These are phyloP conservation scores for Drosophila athabasca DNA, from an alignment of 1,140 invertebrate genomes.

Conservation along the genomic window DNA sequence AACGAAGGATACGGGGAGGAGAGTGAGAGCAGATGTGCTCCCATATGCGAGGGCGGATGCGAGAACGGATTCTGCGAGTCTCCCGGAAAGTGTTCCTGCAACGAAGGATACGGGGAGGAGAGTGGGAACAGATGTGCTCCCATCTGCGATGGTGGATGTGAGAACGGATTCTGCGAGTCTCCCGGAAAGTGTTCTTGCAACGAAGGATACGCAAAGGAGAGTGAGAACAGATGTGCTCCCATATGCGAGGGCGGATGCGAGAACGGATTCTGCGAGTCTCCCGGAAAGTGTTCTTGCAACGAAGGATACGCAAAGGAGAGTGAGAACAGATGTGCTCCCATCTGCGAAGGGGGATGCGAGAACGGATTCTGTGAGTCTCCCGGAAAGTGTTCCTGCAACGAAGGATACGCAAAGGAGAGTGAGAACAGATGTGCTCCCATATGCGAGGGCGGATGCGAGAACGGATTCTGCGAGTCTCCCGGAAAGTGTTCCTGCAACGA, in stretches of 20 bases:
- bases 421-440: conserved; percentile 15
- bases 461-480: conserved; percentile 24
- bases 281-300: conserved; percentile 17
- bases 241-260: conserved; percentile 12
- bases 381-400: conserved; percentile 22
- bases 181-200: conserved; percentile 20
- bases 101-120: not conserved
- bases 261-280: conserved; percentile 22
- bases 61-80: conserved; percentile 4
- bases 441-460: conserved; percentile 25
- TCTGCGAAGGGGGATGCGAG: conserved; percentile 31
- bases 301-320: conserved; percentile 4
- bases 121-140: conserved; percentile 15
- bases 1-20: too few species aligned
- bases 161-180: conserved; percentile 27
- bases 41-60: not conserved
- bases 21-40: not conserved
- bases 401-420: conserved; percentile 5
- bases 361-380: conserved; percentile 40
- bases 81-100: conserved; percentile 2
- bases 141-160: conserved; percentile 21
- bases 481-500: conserved; percentile 21
- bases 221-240: not conserved
- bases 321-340: conserved; percentile 11
- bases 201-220: conserved; percentile 1